Evolutionary conservation across 2,888 invertebrate species (phyloP).

Genomic region (Thymelicus sylvestris): DNA sequence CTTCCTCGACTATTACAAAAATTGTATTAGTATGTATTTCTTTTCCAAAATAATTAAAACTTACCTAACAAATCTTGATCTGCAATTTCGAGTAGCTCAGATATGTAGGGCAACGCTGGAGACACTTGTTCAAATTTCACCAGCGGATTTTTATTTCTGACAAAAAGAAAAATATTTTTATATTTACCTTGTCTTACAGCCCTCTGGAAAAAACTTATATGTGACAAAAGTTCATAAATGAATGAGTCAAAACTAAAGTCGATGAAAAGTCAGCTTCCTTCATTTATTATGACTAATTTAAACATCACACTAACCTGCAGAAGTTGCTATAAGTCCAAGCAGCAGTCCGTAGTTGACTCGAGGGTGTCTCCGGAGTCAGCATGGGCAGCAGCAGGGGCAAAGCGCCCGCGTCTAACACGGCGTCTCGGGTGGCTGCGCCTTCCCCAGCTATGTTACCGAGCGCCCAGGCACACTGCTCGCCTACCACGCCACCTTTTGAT

Average conservation of each 20-base stretch:
- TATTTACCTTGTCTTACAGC: no score
- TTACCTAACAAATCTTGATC: conserved; percentile 92
- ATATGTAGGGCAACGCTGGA: conserved; percentile 90
- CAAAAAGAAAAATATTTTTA: conserved; percentile 41
- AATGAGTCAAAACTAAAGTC: no score
- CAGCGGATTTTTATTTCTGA: conserved; percentile 95
- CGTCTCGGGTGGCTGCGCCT: conserved; percentile 91
- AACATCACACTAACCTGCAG: conserved; percentile 81
- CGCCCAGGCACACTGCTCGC: conserved; percentile 98
- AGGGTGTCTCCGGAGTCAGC: conserved; percentile 67
- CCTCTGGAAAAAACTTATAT: no score
- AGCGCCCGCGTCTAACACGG: conserved; percentile 89
- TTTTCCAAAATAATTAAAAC: conserved; percentile 37
- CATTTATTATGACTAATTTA: no score
- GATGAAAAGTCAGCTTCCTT: no score
- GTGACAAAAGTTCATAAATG: no score
- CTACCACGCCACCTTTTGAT: conserved; percentile 89
- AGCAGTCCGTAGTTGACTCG: conserved; percentile 91
- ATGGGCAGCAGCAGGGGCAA: conserved; percentile 89
- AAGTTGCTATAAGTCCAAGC: conserved; percentile 98
- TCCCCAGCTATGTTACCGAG: conserved; percentile 99
- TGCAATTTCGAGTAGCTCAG: conserved; percentile 87
- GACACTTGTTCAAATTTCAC: conserved; percentile 91
- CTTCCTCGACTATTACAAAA: no score
- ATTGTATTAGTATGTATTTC: no score